Base-by-base conservation (phyloP, 1,140 invertebrate species). In the Anoplophora glabripennis region DNA sequence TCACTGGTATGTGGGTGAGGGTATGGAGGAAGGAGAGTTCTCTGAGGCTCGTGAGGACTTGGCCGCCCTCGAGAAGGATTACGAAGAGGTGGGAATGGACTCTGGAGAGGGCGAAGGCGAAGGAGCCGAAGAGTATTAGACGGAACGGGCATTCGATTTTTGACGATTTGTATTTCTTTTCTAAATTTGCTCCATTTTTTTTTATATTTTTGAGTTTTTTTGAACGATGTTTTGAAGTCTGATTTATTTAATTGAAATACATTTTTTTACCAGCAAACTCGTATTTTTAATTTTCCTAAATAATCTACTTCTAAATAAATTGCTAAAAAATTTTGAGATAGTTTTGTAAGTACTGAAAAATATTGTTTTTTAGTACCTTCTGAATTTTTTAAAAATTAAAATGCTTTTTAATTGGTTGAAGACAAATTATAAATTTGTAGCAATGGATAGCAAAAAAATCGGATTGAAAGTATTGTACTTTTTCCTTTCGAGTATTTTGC, bases 41-140 rank as follows among this genome's bases (percentile, higher is more conserved):
- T 84, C 82, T 4, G 92, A 94, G 68, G 90, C 91, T 4, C 85
- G 91, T 54, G 91, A 93, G 76, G 89, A 93, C 79, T 76, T 92
- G 70, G 89, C 90, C 8, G 87, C 89, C 12, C 77, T 90, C 0
- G 86, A 90, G 74, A 89, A 88, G 74, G 89, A 91, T 72, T 84
- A 85, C 67, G 82, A 84, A 72, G 83, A 86, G 67, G 84, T 87
- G 15, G 67, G 70, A 28, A 67, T 67, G 61, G 72, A 74, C 40
- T 70, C 68, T 34, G 65, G 65, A 56, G 69, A 67, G 55, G 72
- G 66, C 37, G 72, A 73, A 58, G 70, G 69, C 21, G 68, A 70
- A 67, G 82, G 67, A 36, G 67, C 61, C 12, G 69, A 71, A 65
- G 69, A 71, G 58, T 69, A 69, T 62, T 71, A 69, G 14, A 12